Percentiles rank a stretch among this genome's conserved stretches.
phyloP scores from a whole-genome alignment of 2,888 invertebrate genomes.

The Dolomedes plantarius region DNA sequence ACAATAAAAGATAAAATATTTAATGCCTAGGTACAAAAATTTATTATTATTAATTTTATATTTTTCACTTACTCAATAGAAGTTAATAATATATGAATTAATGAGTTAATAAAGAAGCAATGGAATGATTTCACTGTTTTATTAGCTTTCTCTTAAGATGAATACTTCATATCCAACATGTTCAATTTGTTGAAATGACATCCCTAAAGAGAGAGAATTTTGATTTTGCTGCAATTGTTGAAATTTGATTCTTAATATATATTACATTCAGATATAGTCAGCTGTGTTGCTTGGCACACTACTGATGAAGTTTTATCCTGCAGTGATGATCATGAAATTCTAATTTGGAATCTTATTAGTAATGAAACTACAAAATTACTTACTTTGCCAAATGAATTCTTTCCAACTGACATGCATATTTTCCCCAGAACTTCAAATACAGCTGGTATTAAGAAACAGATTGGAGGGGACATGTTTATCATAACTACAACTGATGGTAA shows the following conservation, averaged over 20 bases:
- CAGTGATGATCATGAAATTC: conserved; percentile 93
- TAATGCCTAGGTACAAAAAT: too few species aligned
- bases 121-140: too few species aligned
- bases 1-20: too few species aligned
- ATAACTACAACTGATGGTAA: conserved; percentile 92
- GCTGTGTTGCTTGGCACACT: conserved; percentile 94
- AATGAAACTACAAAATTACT: conserved; percentile 86
- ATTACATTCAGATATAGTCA: conserved; percentile 82
- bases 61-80: too few species aligned
- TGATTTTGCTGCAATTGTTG: too few species aligned
- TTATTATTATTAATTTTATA: too few species aligned
- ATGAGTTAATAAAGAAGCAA: too few species aligned
- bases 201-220: too few species aligned
- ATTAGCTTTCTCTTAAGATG: too few species aligned
- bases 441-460: conserved; percentile 75
- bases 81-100: too few species aligned
- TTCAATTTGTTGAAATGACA: too few species aligned
- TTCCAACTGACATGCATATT: conserved; percentile 93
- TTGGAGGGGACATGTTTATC: conserved; percentile 86
- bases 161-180: too few species aligned
- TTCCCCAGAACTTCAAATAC: conserved; percentile 81
- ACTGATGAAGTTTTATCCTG: conserved; percentile 93
- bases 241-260: conserved; percentile 1
- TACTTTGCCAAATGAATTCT: conserved; percentile 88
- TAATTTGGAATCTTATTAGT: conserved; percentile 91